Conservation (phyloP, 1,140 invertebrate species). For the Mamestra configurata region DNA sequence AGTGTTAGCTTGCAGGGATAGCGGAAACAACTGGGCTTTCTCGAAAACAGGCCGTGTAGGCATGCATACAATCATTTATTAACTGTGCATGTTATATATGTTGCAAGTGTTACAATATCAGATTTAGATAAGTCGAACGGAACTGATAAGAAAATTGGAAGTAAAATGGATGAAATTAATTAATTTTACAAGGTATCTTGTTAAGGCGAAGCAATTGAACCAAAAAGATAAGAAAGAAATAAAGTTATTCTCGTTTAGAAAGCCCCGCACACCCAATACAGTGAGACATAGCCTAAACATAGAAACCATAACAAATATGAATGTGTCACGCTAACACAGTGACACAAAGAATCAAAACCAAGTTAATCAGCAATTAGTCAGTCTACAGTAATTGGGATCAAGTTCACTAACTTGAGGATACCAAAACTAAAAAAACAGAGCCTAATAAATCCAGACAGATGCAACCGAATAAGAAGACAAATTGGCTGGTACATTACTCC, state of each 20-base stretch:
- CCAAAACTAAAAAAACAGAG: conserved; percentile 57
- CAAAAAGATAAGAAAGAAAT: neutral
- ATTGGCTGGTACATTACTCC: conserved; percentile 62
- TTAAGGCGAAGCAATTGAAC: neutral
- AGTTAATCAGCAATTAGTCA: conserved; percentile 73
- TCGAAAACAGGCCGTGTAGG: conserved; percentile 35
- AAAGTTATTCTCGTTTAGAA: conserved; percentile 3
- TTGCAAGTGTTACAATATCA: conserved; percentile 5
- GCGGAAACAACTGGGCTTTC: conserved; percentile 49
- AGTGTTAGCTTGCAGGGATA: conserved; percentile 37
- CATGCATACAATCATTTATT: conserved; percentile 11
- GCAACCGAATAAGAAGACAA: conserved; percentile 74
- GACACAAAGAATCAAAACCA: conserved; percentile 64
- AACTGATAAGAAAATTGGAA: conserved; percentile 3
- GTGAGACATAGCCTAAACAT: conserved; percentile 25
- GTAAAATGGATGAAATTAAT: neutral
- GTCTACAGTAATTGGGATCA: conserved; percentile 70
- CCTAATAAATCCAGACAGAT: conserved; percentile 77
- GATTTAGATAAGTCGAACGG: neutral
- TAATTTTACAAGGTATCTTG: neutral
- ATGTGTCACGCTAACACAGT: conserved; percentile 54
- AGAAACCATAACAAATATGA: conserved; percentile 32
- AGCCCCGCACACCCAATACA: neutral
- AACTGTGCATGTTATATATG: conserved; percentile 8
- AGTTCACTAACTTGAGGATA: conserved; percentile 68